These are phyloP conservation scores for Eospalax fontanierii DNA, from an alignment of 2,797 vertebrate genomes.

Conservation along the genomic window DNA sequence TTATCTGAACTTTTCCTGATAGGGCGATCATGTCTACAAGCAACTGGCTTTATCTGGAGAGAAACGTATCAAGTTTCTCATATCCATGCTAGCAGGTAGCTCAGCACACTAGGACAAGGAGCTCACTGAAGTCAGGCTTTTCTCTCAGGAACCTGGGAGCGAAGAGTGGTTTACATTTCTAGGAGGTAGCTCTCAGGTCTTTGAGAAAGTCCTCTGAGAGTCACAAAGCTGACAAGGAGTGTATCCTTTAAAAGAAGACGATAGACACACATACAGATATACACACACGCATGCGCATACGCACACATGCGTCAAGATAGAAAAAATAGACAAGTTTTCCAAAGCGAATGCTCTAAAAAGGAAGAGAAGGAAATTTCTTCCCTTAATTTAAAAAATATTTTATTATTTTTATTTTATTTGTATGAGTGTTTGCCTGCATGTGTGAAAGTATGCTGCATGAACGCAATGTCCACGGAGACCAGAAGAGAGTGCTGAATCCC, in stretches of 20 bases:
- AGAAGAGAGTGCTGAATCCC: too few species aligned
- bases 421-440: too few species aligned
- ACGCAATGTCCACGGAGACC: too few species aligned
- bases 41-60: not conserved
- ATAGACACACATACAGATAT: not conserved
- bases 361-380: not conserved
- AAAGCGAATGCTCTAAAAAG: conserved; percentile 6
- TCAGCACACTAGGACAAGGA: conserved; percentile 3
- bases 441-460: too few species aligned
- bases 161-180: too few species aligned
- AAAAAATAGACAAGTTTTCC: too few species aligned
- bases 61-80: not conserved
- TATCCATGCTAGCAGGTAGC: not conserved
- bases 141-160: not conserved
- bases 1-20: not conserved
- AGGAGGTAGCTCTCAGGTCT: not conserved
- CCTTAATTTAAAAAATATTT: not conserved
- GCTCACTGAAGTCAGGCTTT: not conserved
- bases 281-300: too few species aligned
- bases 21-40: not conserved
- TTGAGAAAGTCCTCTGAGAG: not conserved
- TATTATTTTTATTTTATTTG: too few species aligned
- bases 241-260: not conserved
- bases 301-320: not conserved
- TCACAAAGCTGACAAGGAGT: not conserved